These are phyloP conservation scores for Naso thynnoides DNA, from an alignment of 2,797 vertebrate genomes.

Conservation along the genomic window DNA sequence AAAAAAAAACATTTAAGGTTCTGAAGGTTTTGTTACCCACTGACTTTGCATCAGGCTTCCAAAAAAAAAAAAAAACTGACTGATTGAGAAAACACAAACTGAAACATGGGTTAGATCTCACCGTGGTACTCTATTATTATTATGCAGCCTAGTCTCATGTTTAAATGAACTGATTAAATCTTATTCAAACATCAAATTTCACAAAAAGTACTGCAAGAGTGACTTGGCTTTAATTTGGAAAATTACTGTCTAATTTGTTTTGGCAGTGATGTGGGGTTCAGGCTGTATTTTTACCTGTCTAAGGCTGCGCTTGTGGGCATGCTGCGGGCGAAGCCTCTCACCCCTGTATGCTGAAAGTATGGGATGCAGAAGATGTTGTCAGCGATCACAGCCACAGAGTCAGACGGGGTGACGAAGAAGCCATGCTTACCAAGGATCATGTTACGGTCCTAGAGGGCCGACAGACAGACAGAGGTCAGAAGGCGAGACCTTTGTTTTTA, in stretches of 20 bases:
- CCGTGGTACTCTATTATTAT: too few species aligned
- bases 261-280: constrained; percentile 10
- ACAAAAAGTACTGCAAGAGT: background rate
- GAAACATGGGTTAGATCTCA: too few species aligned
- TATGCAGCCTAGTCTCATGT: background rate
- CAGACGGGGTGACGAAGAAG: constrained; percentile 95
- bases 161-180: background rate
- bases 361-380: constrained; percentile 98
- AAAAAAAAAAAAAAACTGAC: too few species aligned
- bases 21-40: too few species aligned
- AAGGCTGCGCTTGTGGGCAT: constrained; percentile 97
- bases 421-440: constrained; percentile 96
- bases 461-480: constrained; percentile 25
- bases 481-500: constrained; percentile 7
- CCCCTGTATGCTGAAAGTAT: constrained; percentile 95
- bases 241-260: constrained; percentile 6
- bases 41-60: too few species aligned
- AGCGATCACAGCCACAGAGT: constrained; percentile 96
- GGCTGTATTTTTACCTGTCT: constrained; percentile 87
- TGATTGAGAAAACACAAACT: too few species aligned
- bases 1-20: too few species aligned
- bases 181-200: background rate
- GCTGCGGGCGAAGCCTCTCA: constrained; percentile 95
- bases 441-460: constrained; percentile 89
- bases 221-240: background rate